Conservation (phyloP, 2,797 vertebrate genomes). For the Myioborus miniatus region DNA sequence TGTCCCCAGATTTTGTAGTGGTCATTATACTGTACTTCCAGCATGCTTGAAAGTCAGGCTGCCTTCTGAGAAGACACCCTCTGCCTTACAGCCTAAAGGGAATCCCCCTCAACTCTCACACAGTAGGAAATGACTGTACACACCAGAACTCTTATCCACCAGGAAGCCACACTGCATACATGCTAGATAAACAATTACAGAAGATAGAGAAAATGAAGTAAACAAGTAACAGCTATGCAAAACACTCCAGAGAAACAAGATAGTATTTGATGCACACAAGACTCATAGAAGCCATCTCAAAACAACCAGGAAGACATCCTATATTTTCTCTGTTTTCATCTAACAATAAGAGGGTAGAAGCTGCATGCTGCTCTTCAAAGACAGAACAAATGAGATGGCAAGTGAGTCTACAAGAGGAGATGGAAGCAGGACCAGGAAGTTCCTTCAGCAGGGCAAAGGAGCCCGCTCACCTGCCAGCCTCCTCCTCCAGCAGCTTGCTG, state of each 20-base stretch:
- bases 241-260: not conserved
- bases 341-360: not conserved
- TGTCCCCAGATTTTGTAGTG: not conserved
- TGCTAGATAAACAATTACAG: not conserved
- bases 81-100: not conserved
- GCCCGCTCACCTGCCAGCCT: conserved; percentile 75
- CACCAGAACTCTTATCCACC: not conserved
- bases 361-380: not conserved
- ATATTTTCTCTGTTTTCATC: not conserved
- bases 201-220: not conserved
- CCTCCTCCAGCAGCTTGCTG: conserved; percentile 83
- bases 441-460: not conserved
- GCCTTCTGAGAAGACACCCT: not conserved
- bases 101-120: not conserved
- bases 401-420: not conserved
- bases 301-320: not conserved
- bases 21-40: not conserved
- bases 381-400: not conserved
- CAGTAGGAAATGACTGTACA: not conserved
- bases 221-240: not conserved
- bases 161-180: not conserved
- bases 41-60: not conserved
- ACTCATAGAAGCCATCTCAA: not conserved
- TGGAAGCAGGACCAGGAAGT: not conserved
- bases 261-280: not conserved